Base-by-base conservation (phyloP, 2,113 vertebrate genomes). In the Lanius collurio region DNA sequence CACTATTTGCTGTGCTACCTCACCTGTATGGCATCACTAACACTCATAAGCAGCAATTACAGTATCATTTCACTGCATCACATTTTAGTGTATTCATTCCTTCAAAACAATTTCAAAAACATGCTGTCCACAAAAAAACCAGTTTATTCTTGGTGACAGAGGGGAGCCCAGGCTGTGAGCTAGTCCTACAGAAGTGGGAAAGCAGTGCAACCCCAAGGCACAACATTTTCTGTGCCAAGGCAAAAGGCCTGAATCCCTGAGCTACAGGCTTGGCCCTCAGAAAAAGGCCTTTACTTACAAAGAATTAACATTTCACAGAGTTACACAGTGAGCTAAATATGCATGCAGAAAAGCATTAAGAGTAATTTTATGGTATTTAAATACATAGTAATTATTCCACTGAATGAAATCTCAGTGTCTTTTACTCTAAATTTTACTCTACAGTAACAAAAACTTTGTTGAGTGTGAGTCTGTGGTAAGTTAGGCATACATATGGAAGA, bases 101-200 rank as follows among this genome's bases (percentile, higher is more conserved):
- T 68, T 77, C 35, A 55, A 28, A 47, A 24, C 12, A 7, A 8
- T 39, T 83, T 64, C 12, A 53, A 68, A 83, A 75, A 7, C 30
- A 35, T 0, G 1, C 18, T 56, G 46, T 52, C 8, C 13, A 30
- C 21, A 52, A 13, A 16, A 30, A 62, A 74, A 76, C 0, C 8
- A 26, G 15, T 73, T 82, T 82, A 47, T 60, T 83, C 27, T 26
- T 33, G 11, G 26, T 65, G 47, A 42, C 52, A 44, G 37, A 69
- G 13, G 49, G 41, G 30, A 46, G 50, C 20, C 9, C 68, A 42
- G 22, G 26, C 7, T 60, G 75, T 30, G n/a, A 37, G 68, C 21
- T 41, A 28, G 24, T 37, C 37, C 53, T 42, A 42, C 13, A 56
- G 55, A 55, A 47, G 22, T 4, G 20, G 16, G 27, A 71, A 81